Conservation (phyloP, 2,113 vertebrate species). For the Pionites leucogaster region DNA sequence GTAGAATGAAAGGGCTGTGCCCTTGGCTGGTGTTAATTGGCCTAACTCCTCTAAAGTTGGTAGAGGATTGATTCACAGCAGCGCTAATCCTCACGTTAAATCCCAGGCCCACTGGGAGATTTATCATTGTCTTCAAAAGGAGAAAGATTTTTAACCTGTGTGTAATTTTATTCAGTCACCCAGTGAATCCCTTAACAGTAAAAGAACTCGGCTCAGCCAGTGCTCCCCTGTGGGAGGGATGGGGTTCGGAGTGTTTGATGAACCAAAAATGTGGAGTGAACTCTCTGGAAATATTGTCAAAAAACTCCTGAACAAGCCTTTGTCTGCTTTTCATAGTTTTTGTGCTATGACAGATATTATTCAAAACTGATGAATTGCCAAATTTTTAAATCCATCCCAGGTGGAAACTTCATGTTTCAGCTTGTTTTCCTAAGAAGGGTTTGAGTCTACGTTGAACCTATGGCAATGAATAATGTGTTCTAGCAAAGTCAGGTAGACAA, state of each 20-base stretch:
- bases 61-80: conserved; percentile 40
- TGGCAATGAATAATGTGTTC: not conserved
- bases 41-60: conserved; percentile 3
- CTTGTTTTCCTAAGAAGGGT: not conserved
- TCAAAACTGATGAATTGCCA: not conserved
- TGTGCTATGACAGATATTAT: not conserved
- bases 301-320: not conserved
- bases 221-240: not conserved
- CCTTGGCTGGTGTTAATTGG: conserved; percentile 45
- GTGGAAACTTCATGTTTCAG: not conserved
- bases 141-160: not conserved
- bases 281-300: not conserved
- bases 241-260: not conserved
- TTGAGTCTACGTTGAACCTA: not conserved
- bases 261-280: not conserved
- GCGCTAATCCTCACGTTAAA: conserved; percentile 42
- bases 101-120: conserved; percentile 7
- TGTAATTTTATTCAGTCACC: not conserved
- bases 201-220: not conserved
- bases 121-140: conserved; percentile 24
- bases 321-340: not conserved
- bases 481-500: not conserved
- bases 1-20: conserved; percentile 4
- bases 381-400: not conserved
- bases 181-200: not conserved